A percentile compares a stretch with the other conserved stretches of the same genome.
phyloP scores from a whole-genome alignment of 2,113 vertebrate genomes.

The Genyomyrus donnyi region DNA sequence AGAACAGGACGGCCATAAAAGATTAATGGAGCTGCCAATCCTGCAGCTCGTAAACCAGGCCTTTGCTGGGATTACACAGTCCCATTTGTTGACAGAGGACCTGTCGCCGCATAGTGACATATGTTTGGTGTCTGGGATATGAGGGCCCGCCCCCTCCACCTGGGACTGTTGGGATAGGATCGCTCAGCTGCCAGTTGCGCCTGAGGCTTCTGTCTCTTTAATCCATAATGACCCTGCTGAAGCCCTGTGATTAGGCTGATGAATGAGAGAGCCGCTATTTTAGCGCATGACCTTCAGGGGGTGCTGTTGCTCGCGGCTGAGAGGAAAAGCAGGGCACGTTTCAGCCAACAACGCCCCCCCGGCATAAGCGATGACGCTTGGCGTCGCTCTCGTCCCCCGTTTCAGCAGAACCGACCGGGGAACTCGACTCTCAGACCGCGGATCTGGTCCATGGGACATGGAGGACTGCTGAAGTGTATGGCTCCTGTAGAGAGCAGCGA shows the following conservation, averaged over 20 bases:
- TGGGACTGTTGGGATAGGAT: background rate
- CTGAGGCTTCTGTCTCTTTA: background rate
- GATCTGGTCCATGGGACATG: background rate
- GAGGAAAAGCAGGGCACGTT: background rate
- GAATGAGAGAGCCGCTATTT: background rate
- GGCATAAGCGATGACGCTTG: background rate
- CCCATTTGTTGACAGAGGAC: conserved; percentile 11
- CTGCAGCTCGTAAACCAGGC: background rate
- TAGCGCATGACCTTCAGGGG: background rate
- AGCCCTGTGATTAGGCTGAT: background rate
- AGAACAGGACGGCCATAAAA: background rate
- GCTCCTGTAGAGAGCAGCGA: background rate
- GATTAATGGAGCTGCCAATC: background rate
- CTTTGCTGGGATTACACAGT: background rate
- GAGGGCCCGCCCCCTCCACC: background rate
- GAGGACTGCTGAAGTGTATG: background rate
- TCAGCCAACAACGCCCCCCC: background rate
- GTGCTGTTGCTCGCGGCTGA: background rate
- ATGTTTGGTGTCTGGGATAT: conserved; percentile 1
- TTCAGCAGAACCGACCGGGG: background rate
- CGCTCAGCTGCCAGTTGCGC: background rate
- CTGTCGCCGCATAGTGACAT: conserved; percentile 13
- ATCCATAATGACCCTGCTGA: background rate
- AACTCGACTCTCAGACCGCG: background rate
- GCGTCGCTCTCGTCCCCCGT: background rate